A percentile compares a stretch with the other conserved stretches of the same genome.
phyloP scores from a whole-genome alignment of 2,888 invertebrate species.

The Epinotia bilunana region DNA sequence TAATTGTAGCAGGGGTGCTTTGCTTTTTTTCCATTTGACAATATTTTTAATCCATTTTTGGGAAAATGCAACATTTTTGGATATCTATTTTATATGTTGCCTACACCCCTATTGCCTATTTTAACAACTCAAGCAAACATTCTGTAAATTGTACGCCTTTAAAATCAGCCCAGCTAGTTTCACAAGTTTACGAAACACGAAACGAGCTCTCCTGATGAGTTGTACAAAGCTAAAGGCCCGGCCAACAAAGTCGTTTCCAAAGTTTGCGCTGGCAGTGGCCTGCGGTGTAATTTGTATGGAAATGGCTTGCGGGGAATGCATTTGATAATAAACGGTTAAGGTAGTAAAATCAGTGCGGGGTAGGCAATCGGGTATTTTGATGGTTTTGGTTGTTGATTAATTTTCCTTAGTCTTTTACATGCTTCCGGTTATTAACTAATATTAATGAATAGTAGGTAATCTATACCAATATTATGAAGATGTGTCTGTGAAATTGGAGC shows the following conservation, averaged over 20 bases:
- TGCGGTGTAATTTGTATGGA: conserved; percentile 24
- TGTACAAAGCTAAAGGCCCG: background rate
- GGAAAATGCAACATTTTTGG: too few relatives aligned
- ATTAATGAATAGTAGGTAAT: too few relatives aligned
- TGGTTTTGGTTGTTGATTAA: background rate
- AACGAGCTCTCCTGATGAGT: conserved; percentile 2
- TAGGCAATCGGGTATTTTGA: too few relatives aligned
- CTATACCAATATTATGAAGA: too few relatives aligned
- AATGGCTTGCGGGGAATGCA: background rate
- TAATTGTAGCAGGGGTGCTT: too few relatives aligned
- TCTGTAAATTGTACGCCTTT: background rate
- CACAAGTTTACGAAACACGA: background rate
- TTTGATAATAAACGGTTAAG: background rate
- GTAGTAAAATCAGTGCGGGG: background rate
- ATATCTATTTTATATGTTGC: too few relatives aligned
- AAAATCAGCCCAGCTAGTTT: background rate
- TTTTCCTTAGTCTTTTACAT: too few relatives aligned
- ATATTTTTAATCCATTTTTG: too few relatives aligned
- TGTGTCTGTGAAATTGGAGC: too few relatives aligned
- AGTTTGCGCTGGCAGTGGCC: conserved; percentile 17
- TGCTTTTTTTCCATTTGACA: too few relatives aligned
- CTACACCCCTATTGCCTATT: too few relatives aligned
- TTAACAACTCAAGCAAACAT: background rate
- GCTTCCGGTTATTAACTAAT: too few relatives aligned
- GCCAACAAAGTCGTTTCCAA: background rate